Base-by-base conservation (phyloP, 2,797 vertebrate genomes). In the Falco rusticolus region DNA sequence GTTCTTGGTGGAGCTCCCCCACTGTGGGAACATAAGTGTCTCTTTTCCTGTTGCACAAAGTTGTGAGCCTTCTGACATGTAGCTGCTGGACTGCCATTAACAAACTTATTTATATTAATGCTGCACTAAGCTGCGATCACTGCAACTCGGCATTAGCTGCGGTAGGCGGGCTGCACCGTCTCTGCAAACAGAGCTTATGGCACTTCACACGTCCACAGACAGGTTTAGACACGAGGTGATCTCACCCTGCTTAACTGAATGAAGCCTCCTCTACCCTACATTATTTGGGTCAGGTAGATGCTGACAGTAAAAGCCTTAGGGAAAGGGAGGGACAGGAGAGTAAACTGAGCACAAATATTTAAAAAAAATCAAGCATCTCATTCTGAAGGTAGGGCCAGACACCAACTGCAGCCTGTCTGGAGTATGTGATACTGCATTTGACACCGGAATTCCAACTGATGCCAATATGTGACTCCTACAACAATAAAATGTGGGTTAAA, bases 21-120 rank as follows among this genome's bases (percentile, higher is more conserved):
- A 93, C 95, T 95, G 96, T 93, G 96, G 97, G 94, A 92, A 94
- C 78, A 86, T 91, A 94, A 97, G 93, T 95, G 91, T 96, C 95
- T 94, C 91, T 96, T 89, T 96, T 94, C 93, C 93, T 89, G 77
- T 95, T 89, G 83, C 90, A 90, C 90, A 87, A 93, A 94, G 74
- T 88, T 96, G 89, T 54, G 84, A 59, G 72, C 88, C 75, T 82
- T 57, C 93, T 72, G 88, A 94, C 93, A 85, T 59, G 47, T 43
- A 90, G 91, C 80, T 89, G 89, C 66, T 79, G 69, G 93, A 93
- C 71, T 68, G 91, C 84, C 93, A 94, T 57, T 92, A 94, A 91
- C 88, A 61, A 70, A 94, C 43, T 60, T 64, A 90, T 76, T 88
- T 91, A 74, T 93, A 78, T 82, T 68, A 94, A 90, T 31, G 87